Evolutionary conservation across 2,888 invertebrate genomes (phyloP).

Genomic region (Drosophila differens): DNA sequence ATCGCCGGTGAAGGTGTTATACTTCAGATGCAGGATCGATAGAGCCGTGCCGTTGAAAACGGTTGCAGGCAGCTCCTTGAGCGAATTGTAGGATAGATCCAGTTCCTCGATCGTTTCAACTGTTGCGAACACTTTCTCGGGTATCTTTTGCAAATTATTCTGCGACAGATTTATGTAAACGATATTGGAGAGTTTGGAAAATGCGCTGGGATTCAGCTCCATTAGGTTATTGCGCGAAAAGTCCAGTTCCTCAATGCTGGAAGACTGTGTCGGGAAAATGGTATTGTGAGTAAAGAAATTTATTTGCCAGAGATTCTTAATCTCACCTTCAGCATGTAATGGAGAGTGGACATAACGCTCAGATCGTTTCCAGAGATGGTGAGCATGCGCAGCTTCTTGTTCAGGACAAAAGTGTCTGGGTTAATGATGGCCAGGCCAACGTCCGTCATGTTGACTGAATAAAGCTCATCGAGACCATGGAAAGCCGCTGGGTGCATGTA

Average conservation of each 20-base stretch:
- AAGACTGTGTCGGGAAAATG: constrained; percentile 81
- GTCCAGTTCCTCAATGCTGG: constrained; percentile 90
- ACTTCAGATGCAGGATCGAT: constrained; percentile 89
- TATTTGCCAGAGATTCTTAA: background rate
- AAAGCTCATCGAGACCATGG: constrained; percentile 88
- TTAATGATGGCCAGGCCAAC: constrained; percentile 89
- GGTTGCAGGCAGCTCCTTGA: constrained; percentile 88
- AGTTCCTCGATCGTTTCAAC: constrained; percentile 89
- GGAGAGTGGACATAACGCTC: constrained; percentile 83
- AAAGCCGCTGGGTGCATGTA: constrained; percentile 90
- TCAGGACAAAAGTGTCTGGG: constrained; percentile 89
- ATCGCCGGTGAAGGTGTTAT: constrained; percentile 89
- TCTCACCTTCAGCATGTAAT: constrained; percentile 81
- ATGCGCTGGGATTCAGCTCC: constrained; percentile 88
- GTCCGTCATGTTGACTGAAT: constrained; percentile 89
- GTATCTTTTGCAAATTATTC: constrained; percentile 88
- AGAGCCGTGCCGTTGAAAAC: constrained; percentile 90
- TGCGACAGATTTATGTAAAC: constrained; percentile 89
- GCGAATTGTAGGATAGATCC: constrained; percentile 90
- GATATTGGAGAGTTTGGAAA: constrained; percentile 88
- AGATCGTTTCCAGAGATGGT: constrained; percentile 90
- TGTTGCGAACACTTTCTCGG: constrained; percentile 86
- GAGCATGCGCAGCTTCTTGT: constrained; percentile 88
- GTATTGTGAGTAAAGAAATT: background rate
- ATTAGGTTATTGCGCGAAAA: constrained; percentile 90